These are phyloP conservation scores for Melitaea athalia DNA, from an alignment of 2,888 invertebrate genomes.

Conservation along the genomic window DNA sequence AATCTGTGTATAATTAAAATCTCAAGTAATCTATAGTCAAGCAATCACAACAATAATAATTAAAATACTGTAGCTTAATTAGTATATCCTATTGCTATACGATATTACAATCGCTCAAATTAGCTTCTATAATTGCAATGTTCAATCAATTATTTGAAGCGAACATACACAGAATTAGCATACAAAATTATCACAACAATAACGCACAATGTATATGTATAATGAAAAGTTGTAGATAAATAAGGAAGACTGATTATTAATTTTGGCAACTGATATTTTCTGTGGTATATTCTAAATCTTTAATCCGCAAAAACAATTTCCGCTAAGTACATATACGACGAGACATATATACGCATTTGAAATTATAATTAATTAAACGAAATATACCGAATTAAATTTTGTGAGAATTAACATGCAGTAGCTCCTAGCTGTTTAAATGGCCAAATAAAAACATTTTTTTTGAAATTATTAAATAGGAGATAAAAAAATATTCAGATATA, in stretches of 20 bases:
- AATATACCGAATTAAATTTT: no score
- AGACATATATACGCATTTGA: no score
- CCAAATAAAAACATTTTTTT: no score
- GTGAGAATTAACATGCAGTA: no score
- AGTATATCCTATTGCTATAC: not conserved
- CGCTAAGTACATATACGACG: no score
- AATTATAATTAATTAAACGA: no score
- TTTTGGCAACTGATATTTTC: no score
- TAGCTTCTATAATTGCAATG: slow-evolving; percentile 17
- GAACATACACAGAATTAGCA: slow-evolving; percentile 26
- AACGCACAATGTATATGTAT: slow-evolving; percentile 6
- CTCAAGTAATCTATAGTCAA: not conserved
- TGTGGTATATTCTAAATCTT: not conserved
- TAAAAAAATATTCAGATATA: no score
- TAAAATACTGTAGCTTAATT: not conserved
- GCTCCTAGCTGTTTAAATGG: no score
- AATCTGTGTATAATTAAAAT: no score
- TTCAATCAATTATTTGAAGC: slow-evolving; percentile 28
- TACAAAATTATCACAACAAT: slow-evolving; percentile 19
- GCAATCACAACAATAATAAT: not conserved
- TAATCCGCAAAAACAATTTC: not conserved
- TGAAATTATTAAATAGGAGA: no score
- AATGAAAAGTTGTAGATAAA: slow-evolving; percentile 15
- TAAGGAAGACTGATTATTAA: slow-evolving; percentile 9
- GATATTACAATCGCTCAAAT: slow-evolving; percentile 8